phyloP scores from a whole-genome alignment of 1,140 invertebrate genomes.

The Lepidostoma basale region DNA sequence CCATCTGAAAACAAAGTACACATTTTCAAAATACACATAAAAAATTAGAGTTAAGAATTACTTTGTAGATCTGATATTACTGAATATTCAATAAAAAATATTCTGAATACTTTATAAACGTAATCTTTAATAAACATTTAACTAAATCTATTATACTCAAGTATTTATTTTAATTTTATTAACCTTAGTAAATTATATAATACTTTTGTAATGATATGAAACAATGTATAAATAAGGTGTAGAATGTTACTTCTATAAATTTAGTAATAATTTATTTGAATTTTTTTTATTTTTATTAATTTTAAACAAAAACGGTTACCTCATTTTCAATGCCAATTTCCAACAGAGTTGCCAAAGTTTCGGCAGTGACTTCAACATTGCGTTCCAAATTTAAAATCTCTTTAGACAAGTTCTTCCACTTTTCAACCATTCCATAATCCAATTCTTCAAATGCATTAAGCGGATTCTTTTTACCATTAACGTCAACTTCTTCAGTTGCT shows the following conservation, averaged over 20 bases:
- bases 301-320: slow-evolving; percentile 49
- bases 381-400: slow-evolving; percentile 59
- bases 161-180: too few species aligned
- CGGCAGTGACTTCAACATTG: slow-evolving; percentile 64
- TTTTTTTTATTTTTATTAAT: too few species aligned
- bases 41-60: slow-evolving; percentile 5
- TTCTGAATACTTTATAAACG: too few species aligned
- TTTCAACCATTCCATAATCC: slow-evolving; percentile 49
- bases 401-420: slow-evolving; percentile 58
- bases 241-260: background rate
- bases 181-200: too few species aligned
- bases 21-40: background rate
- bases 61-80: background rate
- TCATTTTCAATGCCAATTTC: slow-evolving; percentile 66
- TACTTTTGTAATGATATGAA: slow-evolving; percentile 23
- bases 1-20: slow-evolving; percentile 53
- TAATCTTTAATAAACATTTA: too few species aligned
- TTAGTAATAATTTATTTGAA: background rate
- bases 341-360: slow-evolving; percentile 63
- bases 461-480: slow-evolving; percentile 46
- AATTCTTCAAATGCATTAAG: slow-evolving; percentile 39
- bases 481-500: slow-evolving; percentile 53
- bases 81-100: slow-evolving; percentile 13
- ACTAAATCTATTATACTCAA: too few species aligned
- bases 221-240: background rate